Evolutionary conservation across 2,888 invertebrate species (phyloP).

Genomic region (Rhingia rostrata): DNA sequence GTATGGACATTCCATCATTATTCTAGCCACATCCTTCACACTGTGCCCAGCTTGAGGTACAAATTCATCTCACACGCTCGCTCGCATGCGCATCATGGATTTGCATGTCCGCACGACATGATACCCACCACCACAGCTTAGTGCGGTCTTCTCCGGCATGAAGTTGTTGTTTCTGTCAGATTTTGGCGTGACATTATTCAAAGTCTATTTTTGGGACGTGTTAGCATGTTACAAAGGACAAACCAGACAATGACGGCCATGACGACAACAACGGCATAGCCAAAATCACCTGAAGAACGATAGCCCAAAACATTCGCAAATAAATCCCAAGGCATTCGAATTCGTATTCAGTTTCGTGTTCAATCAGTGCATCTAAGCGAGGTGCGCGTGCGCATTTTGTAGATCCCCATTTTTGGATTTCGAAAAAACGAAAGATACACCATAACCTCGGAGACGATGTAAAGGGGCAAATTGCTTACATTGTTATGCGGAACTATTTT

Average conservation of each 20-base stretch:
- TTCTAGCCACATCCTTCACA: slow-evolving; percentile 59
- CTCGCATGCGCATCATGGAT: slow-evolving; percentile 49
- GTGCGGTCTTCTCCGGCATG: slow-evolving; percentile 39
- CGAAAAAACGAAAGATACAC: slow-evolving; percentile 18
- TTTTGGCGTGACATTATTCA: slow-evolving; percentile 74
- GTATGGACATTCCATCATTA: slow-evolving; percentile 71
- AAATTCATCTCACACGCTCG: slow-evolving; percentile 69
- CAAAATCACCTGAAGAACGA: slow-evolving; percentile 63
- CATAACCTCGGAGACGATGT: slow-evolving; percentile 29
- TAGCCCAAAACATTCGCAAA: neutral
- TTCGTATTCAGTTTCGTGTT: slow-evolving; percentile 70
- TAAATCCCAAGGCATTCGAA: slow-evolving; percentile 59
- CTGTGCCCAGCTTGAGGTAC: slow-evolving; percentile 54
- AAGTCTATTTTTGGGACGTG: slow-evolving; percentile 73
- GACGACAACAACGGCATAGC: neutral
- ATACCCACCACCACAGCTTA: slow-evolving; percentile 10
- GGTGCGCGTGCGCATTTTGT: slow-evolving; percentile 72
- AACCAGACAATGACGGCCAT: slow-evolving; percentile 16
- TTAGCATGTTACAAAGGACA: slow-evolving; percentile 69
- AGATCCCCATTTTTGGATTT: slow-evolving; percentile 70
- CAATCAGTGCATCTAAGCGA: slow-evolving; percentile 73
- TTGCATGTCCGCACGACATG: slow-evolving; percentile 74
- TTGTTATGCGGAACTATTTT: slow-evolving; percentile 74
- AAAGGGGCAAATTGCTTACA: slow-evolving; percentile 59
- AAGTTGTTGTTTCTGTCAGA: slow-evolving; percentile 67